phyloP scores from a whole-genome alignment of 2,113 vertebrate genomes.

The pig (Sus scrofa) region T2T-Sscrofa CM000824.6:178586501-178587000 shows the following conservation, averaged over 20 bases:
- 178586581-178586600: not conserved
- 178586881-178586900: not conserved
- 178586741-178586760: slow-evolving; percentile 26
- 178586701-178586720: not conserved
- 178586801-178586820: not conserved
- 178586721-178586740: slow-evolving; percentile 24
- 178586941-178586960: slow-evolving; percentile 27
- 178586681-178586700: not conserved
- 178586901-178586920: slow-evolving; percentile 27
- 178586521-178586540: not conserved
- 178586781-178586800: not conserved
- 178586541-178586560: not conserved
- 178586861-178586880: slow-evolving; percentile 30
- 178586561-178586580: slow-evolving; percentile 2
- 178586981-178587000: slow-evolving; percentile 1
- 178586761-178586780: slow-evolving; percentile 7
- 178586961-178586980: slow-evolving; percentile 45
- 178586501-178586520: not conserved
- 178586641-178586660: not conserved
- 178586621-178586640: slow-evolving; percentile 31
- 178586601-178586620: slow-evolving; percentile 27
- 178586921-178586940: slow-evolving; percentile 22
- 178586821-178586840: not conserved
- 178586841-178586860: slow-evolving; percentile 10
- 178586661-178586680: not conserved